Percentiles rank a stretch among this genome's conserved stretches.
phyloP scores from a whole-genome alignment of 2,888 invertebrate species.

The Muscina levida region DNA sequence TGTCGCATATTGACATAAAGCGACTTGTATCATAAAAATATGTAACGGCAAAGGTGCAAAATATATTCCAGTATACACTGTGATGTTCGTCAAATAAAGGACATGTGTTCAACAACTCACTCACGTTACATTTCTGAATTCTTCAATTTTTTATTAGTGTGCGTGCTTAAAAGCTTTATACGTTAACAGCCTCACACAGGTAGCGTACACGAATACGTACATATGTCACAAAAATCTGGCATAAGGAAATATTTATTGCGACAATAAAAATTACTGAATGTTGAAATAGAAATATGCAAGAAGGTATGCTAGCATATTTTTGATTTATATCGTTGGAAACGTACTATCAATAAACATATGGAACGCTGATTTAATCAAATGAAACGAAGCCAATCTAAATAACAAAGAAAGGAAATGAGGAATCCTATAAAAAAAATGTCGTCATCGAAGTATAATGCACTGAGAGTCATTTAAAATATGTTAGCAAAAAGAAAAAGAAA shows the following conservation, averaged over 20 bases:
- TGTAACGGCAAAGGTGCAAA: slow-evolving; percentile 50
- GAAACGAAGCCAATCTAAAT: too few species aligned
- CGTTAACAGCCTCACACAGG: too few species aligned
- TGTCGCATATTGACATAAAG: slow-evolving; percentile 41
- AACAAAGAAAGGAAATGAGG: too few species aligned
- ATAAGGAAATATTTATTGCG: slow-evolving; percentile 5
- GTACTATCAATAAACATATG: slow-evolving; percentile 28
- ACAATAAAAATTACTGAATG: slow-evolving; percentile 26
- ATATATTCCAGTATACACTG: slow-evolving; percentile 21
- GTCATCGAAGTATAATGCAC: too few species aligned
- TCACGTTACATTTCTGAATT: not conserved
- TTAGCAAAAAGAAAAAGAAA: too few species aligned
- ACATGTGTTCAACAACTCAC: slow-evolving; percentile 33
- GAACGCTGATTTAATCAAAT: too few species aligned
- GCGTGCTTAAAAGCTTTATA: too few species aligned
- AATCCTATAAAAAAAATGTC: too few species aligned
- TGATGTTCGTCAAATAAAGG: slow-evolving; percentile 13
- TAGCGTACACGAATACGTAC: not conserved
- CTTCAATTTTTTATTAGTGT: too few species aligned
- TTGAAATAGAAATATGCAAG: too few species aligned
- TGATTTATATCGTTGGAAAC: slow-evolving; percentile 28
- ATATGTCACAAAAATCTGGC: slow-evolving; percentile 35
- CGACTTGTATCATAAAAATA: slow-evolving; percentile 39
- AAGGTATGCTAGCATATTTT: too few species aligned
- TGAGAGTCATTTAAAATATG: too few species aligned